Base-by-base conservation (phyloP, 2,888 invertebrate genomes). In the Hirtodrosophila alboralis region DNA sequence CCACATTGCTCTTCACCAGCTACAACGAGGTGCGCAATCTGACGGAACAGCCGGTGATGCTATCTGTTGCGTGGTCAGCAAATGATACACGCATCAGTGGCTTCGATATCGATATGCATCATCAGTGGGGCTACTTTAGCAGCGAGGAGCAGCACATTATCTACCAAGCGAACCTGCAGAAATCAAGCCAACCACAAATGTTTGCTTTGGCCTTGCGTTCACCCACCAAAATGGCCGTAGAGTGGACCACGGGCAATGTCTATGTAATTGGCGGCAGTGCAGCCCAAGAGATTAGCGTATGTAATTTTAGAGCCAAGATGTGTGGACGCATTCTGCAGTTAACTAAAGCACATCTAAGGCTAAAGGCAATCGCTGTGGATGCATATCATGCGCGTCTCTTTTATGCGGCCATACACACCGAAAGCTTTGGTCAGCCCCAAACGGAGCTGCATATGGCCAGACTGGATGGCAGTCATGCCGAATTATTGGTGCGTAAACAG, bases 181-280 rank as follows among this genome's bases (percentile, higher is more conserved):
- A 73, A 1, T 14, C 9, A 9, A 44, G 5, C 0, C 74, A n/a
- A n/a, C n/a, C n/a, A n/a, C n/a, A 4, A 1, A 84, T 89, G 6
- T 89, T 91, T 0, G 88, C 88, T 3, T 78, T 90, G 1, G 85
- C 80, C 0, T 83, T 93, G 5, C 80, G 88, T 2, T 89, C 91
- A 10, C 87, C 93, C 9, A 92, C 92, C 0, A 91, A 93, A 89
- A 84, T 96, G 30, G 92, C 94, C 0, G 91, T 95, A 1, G 96
- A 96, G 78, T 96, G 96, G 96, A 89, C 62, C 9, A 38, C 64
- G 30, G 87, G 79, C 26, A 95, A 95, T 81, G 91, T 95, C 0
- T 96, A 95, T 88, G 94, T 93, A 14, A 60, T 75, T 27, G 47
- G 53, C 36, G 88, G 83, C 12, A 95, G 95, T 81, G 75, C 86